Conservation (phyloP, 1,140 invertebrate species). For the Bombus affinis region DNA sequence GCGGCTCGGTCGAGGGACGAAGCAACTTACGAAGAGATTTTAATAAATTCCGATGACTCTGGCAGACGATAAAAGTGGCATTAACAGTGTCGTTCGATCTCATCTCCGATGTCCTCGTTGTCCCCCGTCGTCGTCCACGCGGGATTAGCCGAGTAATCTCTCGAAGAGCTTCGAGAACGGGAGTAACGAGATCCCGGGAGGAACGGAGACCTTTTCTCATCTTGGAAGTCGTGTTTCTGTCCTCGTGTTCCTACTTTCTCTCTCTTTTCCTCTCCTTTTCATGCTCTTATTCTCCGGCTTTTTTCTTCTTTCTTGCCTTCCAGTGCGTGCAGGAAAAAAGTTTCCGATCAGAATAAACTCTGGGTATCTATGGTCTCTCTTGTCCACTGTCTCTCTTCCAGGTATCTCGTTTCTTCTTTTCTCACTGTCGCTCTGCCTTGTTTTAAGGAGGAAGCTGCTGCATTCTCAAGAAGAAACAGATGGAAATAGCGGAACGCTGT, state of each 20-base stretch:
- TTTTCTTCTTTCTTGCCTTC: background rate
- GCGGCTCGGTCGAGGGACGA: background rate
- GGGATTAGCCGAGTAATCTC: slow-evolving; percentile 70
- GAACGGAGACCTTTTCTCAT: slow-evolving; percentile 68
- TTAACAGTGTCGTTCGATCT: slow-evolving; percentile 69
- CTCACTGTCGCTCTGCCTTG: background rate
- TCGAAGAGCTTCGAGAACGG: slow-evolving; percentile 59
- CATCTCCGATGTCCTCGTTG: slow-evolving; percentile 54
- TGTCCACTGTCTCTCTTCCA: background rate
- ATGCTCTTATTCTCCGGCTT: background rate
- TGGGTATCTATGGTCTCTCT: background rate
- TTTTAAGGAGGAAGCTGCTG: background rate
- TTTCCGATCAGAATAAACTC: slow-evolving; percentile 15
- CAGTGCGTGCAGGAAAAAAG: background rate
- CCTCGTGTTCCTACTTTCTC: background rate
- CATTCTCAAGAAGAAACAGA: background rate
- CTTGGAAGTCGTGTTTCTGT: slow-evolving; percentile 51
- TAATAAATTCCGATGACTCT: slow-evolving; percentile 62
- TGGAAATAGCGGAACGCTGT: background rate
- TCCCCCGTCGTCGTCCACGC: slow-evolving; percentile 52
- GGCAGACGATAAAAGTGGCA: slow-evolving; percentile 61
- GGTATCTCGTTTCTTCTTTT: background rate
- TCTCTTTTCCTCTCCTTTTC: too few species aligned
- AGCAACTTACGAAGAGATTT: slow-evolving; percentile 33
- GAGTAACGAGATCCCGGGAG: slow-evolving; percentile 67